Conservation (phyloP, 2,113 vertebrate genomes). For the Marmota monax region DNA sequence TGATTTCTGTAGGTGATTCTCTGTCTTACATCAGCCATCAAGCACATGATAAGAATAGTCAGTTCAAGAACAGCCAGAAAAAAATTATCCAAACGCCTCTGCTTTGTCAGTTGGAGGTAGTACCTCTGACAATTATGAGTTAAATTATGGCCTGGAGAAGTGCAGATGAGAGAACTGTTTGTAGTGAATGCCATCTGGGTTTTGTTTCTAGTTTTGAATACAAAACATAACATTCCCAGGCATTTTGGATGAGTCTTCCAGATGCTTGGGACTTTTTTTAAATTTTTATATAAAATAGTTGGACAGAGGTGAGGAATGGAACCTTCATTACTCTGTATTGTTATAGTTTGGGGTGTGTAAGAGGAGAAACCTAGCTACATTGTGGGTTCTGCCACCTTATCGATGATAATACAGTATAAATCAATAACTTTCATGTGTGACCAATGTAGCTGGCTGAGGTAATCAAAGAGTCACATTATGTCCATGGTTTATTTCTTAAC, state of each 20-base stretch:
- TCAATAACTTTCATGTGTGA: background rate
- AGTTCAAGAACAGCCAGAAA: conserved; percentile 52
- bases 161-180: conserved; percentile 63
- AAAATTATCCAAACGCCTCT: background rate
- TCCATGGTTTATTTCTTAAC: conserved; percentile 30
- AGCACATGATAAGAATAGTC: conserved; percentile 47
- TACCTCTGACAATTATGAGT: conserved; percentile 50
- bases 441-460: conserved; percentile 5
- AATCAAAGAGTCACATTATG: background rate
- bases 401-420: background rate
- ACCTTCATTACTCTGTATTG: background rate
- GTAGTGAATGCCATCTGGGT: conserved; percentile 61
- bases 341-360: background rate
- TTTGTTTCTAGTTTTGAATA: conserved; percentile 57
- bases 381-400: background rate
- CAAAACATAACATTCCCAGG: conserved; percentile 48
- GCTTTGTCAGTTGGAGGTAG: background rate
- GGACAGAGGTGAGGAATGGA: background rate
- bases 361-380: background rate
- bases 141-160: conserved; percentile 52
- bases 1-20: conserved; percentile 10
- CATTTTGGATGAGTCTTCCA: conserved; percentile 48
- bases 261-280: conserved; percentile 11
- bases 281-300: conserved; percentile 52
- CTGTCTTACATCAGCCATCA: conserved; percentile 50